Conservation (phyloP, 1,140 invertebrate species). For the Papilio aristodemus region DNA sequence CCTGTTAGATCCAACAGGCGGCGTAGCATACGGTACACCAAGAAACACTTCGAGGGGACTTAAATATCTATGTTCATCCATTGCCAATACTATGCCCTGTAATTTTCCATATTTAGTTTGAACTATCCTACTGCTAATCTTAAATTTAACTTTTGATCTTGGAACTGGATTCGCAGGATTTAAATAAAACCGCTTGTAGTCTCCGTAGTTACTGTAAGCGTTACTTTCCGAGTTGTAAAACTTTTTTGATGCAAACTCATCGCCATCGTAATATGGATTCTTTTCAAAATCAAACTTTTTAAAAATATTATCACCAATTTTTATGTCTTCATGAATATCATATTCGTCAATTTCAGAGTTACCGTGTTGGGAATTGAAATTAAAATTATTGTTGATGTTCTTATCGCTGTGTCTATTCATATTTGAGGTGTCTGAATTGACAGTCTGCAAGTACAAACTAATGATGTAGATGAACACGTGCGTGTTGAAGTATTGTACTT, state of each 20-base stretch:
- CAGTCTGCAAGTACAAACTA: constrained; percentile 57
- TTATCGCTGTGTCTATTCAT: constrained; percentile 58
- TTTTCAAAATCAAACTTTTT: constrained; percentile 72
- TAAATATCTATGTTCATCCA: constrained; percentile 86
- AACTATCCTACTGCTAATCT: constrained; percentile 87
- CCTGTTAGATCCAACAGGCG: constrained; percentile 91
- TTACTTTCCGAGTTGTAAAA: constrained; percentile 65
- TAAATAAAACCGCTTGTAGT: constrained; percentile 72
- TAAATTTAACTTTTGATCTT: constrained; percentile 74
- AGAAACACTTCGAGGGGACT: constrained; percentile 93
- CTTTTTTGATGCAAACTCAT: constrained; percentile 63
- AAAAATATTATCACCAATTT: constrained; percentile 46
- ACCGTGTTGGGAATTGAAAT: constrained; percentile 45
- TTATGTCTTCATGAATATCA: constrained; percentile 54
- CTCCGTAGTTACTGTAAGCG: constrained; percentile 71
- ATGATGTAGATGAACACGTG: constrained; percentile 56
- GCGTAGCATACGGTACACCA: constrained; percentile 96
- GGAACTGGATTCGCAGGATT: constrained; percentile 67
- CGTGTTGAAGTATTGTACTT: constrained; percentile 54
- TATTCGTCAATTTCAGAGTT: constrained; percentile 56
- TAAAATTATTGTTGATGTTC: constrained; percentile 42
- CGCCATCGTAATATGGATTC: constrained; percentile 64
- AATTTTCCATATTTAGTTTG: constrained; percentile 91
- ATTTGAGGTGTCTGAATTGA: constrained; percentile 73
- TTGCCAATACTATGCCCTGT: constrained; percentile 87